Evolutionary conservation across 2,888 invertebrate genomes (phyloP).

Genomic region (Pherbina coryleti): DNA sequence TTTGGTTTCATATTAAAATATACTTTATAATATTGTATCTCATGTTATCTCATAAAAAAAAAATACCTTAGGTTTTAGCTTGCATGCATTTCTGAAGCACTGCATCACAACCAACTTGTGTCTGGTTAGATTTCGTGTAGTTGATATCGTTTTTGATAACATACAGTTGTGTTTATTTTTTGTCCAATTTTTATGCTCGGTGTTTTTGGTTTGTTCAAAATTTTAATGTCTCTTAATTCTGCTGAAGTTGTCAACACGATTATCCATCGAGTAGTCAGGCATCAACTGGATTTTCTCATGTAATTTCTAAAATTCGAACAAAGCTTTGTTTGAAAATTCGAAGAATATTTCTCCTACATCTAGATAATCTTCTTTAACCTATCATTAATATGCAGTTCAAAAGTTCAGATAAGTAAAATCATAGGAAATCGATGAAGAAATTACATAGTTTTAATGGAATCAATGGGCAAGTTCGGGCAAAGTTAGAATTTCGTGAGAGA

Average conservation of each 20-base stretch:
- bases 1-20: constrained; percentile 31
- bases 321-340: too few species aligned
- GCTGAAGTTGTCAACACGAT: constrained; percentile 23
- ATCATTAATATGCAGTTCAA: too few species aligned
- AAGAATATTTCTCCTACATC: too few species aligned
- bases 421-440: too few species aligned
- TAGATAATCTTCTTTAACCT: too few species aligned
- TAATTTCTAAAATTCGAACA: too few species aligned
- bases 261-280: not conserved
- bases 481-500: too few species aligned
- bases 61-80: not conserved
- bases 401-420: too few species aligned
- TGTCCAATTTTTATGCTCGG: not conserved
- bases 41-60: constrained; percentile 7
- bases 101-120: not conserved
- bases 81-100: not conserved
- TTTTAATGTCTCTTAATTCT: constrained; percentile 21
- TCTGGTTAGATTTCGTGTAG: constrained; percentile 23
- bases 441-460: too few species aligned
- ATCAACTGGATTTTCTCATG: too few species aligned
- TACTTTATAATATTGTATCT: constrained; percentile 31
- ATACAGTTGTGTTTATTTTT: not conserved
- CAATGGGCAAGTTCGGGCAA: too few species aligned
- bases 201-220: not conserved
- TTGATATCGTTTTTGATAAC: constrained; percentile 27